Base-by-base conservation (phyloP, 92 coral and sea anemone genomes). In the Epizoanthus rinbou region DNA sequence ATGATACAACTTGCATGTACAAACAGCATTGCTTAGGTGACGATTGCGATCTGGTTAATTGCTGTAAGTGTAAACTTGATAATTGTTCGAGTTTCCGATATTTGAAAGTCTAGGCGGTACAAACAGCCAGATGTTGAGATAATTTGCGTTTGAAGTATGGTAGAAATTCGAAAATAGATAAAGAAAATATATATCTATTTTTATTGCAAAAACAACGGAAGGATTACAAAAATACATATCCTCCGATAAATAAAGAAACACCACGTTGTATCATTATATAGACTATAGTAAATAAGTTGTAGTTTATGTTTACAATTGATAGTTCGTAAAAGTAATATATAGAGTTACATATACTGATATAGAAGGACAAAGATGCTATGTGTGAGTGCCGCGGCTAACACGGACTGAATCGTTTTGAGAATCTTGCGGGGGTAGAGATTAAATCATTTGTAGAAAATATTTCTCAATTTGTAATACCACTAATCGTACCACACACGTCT, bases 81-180 rank as follows among this genome's bases (percentile, higher is more conserved):
- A 67, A 67, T 67, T 67, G 73, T 65, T 37, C 8, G 14, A 2
- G 35, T 65, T 63, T 65, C 39, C 43, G 41, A 65, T 67, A 67
- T 67, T 33, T 67, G 73, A 67, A 65, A 65, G 31, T n/a, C 22
- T 23, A 6, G 64, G 64, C 64, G 24, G 64, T 59, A n/a, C 64
- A 59, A 59, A 59, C 16, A 7, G 21, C 73, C 73, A 67, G 73
- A 67, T 67, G 73, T 67, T 67, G 28, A 67, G 19, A 28, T 14
- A 25, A 67, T 67, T 33, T 67, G 72, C 37, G 8, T 2, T 67
- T 37, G 47, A 67, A 33, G 73, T 33, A 50, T 67, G 43, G 15
- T 67, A 24, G 35, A 19, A 50, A 50, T 18, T 33, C 22, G 14
- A 67, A 33, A 67, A 67, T 35, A 31, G 73, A 67, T 67, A 67